Conservation (phyloP, 1,140 invertebrate genomes). For the Metaphire vulgaris region DNA sequence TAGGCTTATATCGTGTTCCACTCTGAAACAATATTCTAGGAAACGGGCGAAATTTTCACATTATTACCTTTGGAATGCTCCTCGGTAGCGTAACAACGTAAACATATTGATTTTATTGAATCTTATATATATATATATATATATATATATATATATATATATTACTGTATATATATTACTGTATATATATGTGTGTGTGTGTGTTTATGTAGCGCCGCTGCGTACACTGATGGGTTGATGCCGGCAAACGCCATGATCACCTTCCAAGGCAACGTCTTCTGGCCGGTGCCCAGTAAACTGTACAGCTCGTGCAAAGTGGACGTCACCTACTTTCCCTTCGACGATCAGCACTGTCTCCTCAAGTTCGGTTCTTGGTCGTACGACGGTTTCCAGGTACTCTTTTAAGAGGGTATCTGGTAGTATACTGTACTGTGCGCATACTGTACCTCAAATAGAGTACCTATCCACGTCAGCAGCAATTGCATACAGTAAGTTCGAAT, state of each 20-base stretch:
- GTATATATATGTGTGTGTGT: no score
- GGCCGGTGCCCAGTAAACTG: constrained; percentile 93
- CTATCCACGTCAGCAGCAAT: neutral
- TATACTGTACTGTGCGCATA: neutral
- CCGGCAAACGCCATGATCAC: constrained; percentile 40
- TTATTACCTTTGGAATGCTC: no score
- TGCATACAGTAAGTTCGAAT: neutral
- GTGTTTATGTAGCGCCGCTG: constrained; percentile 19
- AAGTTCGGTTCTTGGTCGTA: constrained; percentile 40
- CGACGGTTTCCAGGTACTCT: constrained; percentile 54
- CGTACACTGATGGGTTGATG: constrained; percentile 19
- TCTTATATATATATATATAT: no score
- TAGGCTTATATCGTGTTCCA: no score
- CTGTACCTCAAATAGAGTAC: neutral
- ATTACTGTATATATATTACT: no score
- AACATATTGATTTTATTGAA: no score
- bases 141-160: no score
- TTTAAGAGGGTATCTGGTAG: no score
- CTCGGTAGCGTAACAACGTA: no score
- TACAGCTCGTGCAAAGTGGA: constrained; percentile 66
- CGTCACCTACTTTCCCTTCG: constrained; percentile 37
- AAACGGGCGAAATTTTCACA: no score
- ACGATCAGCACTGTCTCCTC: constrained; percentile 36
- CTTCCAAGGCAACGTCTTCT: constrained; percentile 86
- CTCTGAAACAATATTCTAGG: no score